Evolutionary conservation across 2,113 vertebrate species (phyloP).

Genomic region (Elaphurus davidianus): DNA sequence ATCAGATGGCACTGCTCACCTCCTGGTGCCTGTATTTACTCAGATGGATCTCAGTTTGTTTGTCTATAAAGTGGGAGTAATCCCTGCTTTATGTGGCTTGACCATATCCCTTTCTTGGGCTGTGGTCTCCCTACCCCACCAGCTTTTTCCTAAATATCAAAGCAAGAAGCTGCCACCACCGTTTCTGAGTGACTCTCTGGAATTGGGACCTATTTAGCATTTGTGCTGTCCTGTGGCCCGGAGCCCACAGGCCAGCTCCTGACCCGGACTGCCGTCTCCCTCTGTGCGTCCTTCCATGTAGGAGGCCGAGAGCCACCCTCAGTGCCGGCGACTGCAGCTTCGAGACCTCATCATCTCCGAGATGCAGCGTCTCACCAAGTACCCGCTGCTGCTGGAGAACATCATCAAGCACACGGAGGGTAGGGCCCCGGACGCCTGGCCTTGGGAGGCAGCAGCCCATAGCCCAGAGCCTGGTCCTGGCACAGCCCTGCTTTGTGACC

Average conservation of each 20-base stretch:
- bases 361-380: conserved; percentile 97
- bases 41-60: neutral
- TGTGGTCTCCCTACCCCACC: neutral
- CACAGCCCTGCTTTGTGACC: neutral
- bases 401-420: conserved; percentile 91
- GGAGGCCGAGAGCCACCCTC: conserved; percentile 90
- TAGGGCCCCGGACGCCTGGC: conserved; percentile 29
- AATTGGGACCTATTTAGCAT: neutral
- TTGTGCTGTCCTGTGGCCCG: neutral
- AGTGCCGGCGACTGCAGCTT: conserved; percentile 94
- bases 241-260: neutral
- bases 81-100: neutral
- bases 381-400: conserved; percentile 93
- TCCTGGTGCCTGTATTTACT: no score
- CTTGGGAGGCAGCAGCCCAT: no score
- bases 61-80: neutral
- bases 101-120: neutral
- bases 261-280: neutral
- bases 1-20: neutral
- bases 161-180: neutral
- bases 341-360: conserved; percentile 94
- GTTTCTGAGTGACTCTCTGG: neutral
- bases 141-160: neutral
- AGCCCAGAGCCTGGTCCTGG: neutral
- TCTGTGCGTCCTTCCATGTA: neutral